Evolutionary conservation across 2,797 vertebrate species (phyloP).

Genomic region (Enteromius paludinosus): DNA sequence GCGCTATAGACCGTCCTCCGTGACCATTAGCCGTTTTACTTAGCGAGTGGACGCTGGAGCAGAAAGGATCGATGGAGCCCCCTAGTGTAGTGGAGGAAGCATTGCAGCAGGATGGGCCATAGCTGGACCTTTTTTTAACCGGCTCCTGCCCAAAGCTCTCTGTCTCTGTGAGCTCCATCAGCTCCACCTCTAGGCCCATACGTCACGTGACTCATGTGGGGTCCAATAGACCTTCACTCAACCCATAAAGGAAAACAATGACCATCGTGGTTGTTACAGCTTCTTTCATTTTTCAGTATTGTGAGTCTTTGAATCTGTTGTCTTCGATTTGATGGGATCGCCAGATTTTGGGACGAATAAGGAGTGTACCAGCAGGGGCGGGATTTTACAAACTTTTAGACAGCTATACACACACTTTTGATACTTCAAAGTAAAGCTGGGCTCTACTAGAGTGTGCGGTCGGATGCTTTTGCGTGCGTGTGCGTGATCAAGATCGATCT

Average conservation of each 20-base stretch:
- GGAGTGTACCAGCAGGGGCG: slow-evolving; percentile 37
- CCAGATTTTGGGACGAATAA: slow-evolving; percentile 17
- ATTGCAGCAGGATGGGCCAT: slow-evolving; percentile 29
- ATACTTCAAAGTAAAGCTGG: slow-evolving; percentile 54
- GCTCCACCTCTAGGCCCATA: slow-evolving; percentile 39
- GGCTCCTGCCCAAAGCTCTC: slow-evolving; percentile 46
- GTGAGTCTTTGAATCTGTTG: slow-evolving; percentile 64
- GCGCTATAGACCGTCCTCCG: slow-evolving; percentile 84
- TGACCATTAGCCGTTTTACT: slow-evolving; percentile 34
- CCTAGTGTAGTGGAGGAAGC: slow-evolving; percentile 42
- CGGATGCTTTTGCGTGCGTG: slow-evolving; percentile 42
- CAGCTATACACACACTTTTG: slow-evolving; percentile 55
- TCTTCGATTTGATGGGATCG: slow-evolving; percentile 51
- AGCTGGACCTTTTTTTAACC: slow-evolving; percentile 52
- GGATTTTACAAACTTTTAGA: slow-evolving; percentile 53
- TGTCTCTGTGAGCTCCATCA: slow-evolving; percentile 40
- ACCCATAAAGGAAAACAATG: slow-evolving; percentile 37
- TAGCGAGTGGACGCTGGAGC: slow-evolving; percentile 44
- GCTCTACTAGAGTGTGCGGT: slow-evolving; percentile 46
- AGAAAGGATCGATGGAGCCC: slow-evolving; percentile 24
- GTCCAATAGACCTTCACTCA: slow-evolving; percentile 79
- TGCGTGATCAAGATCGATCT: slow-evolving; percentile 45
- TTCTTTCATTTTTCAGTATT: slow-evolving; percentile 58
- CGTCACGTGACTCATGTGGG: slow-evolving; percentile 56
- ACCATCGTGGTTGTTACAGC: slow-evolving; percentile 51